Evolutionary conservation across 2,888 invertebrate genomes (phyloP).

Genomic region (Latheticus oryzae): DNA sequence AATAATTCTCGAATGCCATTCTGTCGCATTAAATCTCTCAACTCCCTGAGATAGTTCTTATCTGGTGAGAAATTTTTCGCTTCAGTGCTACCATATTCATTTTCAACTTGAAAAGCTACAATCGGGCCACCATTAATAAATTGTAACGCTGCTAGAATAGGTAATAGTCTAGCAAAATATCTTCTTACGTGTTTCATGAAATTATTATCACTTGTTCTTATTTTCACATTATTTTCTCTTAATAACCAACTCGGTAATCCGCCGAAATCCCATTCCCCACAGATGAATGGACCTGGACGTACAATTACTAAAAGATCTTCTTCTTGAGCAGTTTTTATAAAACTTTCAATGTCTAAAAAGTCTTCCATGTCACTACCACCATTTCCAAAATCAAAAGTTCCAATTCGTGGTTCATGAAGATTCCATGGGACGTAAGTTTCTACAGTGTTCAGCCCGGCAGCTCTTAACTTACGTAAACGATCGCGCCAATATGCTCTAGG

Average conservation of each 20-base stretch:
- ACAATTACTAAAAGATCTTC: slow-evolving; percentile 79
- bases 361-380: slow-evolving; percentile 70
- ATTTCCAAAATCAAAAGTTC: slow-evolving; percentile 67
- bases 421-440: slow-evolving; percentile 92
- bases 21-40: slow-evolving; percentile 49
- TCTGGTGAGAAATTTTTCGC: slow-evolving; percentile 44
- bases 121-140: slow-evolving; percentile 82
- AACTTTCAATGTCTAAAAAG: slow-evolving; percentile 72
- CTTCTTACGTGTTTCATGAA: slow-evolving; percentile 66
- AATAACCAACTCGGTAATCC: slow-evolving; percentile 61
- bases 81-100: slow-evolving; percentile 85
- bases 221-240: slow-evolving; percentile 66
- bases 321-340: slow-evolving; percentile 77
- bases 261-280: slow-evolving; percentile 85
- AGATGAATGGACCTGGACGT: slow-evolving; percentile 91
- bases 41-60: slow-evolving; percentile 58
- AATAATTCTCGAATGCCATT: slow-evolving; percentile 65
- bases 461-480: slow-evolving; percentile 78
- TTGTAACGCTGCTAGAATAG: slow-evolving; percentile 63
- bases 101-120: slow-evolving; percentile 86
- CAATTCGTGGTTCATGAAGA: slow-evolving; percentile 78
- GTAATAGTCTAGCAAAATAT: slow-evolving; percentile 78
- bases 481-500: slow-evolving; percentile 84
- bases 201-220: slow-evolving; percentile 60
- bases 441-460: slow-evolving; percentile 88